Conservation (phyloP, 2,113 vertebrate genomes). For the Entomyzon cyanotis region DNA sequence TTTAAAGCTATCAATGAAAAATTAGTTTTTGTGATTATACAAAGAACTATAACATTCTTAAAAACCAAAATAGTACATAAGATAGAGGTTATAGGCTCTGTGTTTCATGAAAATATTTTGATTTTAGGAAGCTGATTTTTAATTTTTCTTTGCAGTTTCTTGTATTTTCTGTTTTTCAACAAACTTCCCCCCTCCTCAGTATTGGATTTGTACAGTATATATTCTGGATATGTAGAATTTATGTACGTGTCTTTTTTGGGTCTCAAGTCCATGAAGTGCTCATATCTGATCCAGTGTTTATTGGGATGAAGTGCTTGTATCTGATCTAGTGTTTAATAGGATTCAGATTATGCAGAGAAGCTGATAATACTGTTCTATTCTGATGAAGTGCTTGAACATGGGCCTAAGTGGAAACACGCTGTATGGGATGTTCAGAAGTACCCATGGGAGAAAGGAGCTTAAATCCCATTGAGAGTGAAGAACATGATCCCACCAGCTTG, state of each 20-base stretch:
- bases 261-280: not conserved
- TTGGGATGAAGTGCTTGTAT: not conserved
- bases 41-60: not conserved
- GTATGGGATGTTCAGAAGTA: not conserved
- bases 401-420: not conserved
- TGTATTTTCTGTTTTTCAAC: not conserved
- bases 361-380: not conserved
- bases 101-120: not conserved
- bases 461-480: not conserved
- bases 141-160: not conserved
- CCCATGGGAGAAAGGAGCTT: not conserved
- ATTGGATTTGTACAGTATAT: not conserved
- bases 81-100: not conserved
- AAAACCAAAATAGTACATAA: not conserved
- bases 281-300: not conserved
- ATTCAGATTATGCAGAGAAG: not conserved
- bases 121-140: not conserved
- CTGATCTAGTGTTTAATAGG: not conserved
- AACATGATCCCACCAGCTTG: not conserved
- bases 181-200: fast-evolving
- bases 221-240: not conserved
- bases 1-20: not conserved
- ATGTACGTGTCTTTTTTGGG: not conserved
- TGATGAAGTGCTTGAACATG: not conserved
- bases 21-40: not conserved